Evolutionary conservation across 2,888 invertebrate genomes (phyloP).

Genomic region (Diplazon laetatorius): DNA sequence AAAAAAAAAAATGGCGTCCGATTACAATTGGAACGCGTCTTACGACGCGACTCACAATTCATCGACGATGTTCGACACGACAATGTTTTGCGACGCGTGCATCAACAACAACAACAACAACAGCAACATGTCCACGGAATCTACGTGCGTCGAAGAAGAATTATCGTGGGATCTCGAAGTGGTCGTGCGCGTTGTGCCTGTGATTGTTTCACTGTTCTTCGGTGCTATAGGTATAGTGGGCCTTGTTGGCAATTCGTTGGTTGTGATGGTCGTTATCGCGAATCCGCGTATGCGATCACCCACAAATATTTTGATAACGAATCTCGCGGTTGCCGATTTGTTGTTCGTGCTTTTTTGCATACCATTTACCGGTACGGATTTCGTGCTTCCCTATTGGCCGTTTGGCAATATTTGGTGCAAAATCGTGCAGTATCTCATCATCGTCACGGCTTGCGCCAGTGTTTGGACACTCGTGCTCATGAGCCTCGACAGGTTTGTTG

Average conservation of each 20-base stretch:
- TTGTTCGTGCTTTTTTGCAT: conserved; percentile 97
- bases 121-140: conserved; percentile 44
- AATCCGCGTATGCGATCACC: conserved; percentile 97
- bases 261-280: conserved; percentile 93
- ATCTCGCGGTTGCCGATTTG: conserved; percentile 94
- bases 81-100: conserved; percentile 39
- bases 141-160: conserved; percentile 67
- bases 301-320: conserved; percentile 95
- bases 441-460: conserved; percentile 96
- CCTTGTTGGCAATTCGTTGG: conserved; percentile 94
- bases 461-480: conserved; percentile 97
- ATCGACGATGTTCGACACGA: conserved; percentile 43
- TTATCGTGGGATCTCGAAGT: conserved; percentile 75
- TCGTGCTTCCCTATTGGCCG: conserved; percentile 94
- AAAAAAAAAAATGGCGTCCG: conserved; percentile 49
- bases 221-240: conserved; percentile 94
- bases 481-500: conserved; percentile 90
- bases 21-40: conserved; percentile 54
- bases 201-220: conserved; percentile 92
- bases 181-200: conserved; percentile 86
- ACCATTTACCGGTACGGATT: conserved; percentile 96
- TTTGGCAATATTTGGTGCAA: conserved; percentile 96
- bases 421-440: conserved; percentile 94
- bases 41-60: conserved; percentile 45
- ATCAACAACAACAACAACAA: too few relatives aligned